Base-by-base conservation (phyloP, 2,113 vertebrate species). In the Diphyllodes magnificus region DNA sequence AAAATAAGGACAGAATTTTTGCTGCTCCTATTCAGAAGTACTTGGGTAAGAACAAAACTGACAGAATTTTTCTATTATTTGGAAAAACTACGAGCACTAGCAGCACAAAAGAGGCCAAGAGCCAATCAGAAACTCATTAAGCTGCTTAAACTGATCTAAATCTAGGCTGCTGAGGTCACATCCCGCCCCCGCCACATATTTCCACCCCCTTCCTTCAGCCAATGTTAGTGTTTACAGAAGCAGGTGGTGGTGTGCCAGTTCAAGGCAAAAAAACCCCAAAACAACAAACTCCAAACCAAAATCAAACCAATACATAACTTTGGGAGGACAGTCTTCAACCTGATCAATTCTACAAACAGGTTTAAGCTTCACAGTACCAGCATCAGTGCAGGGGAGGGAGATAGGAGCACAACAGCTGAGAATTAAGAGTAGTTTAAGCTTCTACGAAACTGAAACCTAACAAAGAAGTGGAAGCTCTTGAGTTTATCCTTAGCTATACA, bases 121-220 rank as follows among this genome's bases (percentile, higher is more conserved):
- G 94, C 95, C 95, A 97, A 96, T 95, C 88, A 95, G 96, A 97
- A 97, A 95, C 91, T 96, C 94, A 95, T 96, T 97, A 95, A 97
- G 95, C 96, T 95, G 96, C 94, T 97, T 96, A 97, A 97, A 95
- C 83, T 54, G 96, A 96, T 97, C 96, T 97, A 95, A 97, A 97
- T 97, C 95, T 95, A 90, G 86, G 69, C 94, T 94, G 94, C 35
- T 96, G 95, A 97, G 91, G 95, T 97, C 96, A 97, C 80, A 97
- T 97, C 94, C 91, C 83, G 20, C 95, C 94, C 92, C 92, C 51
- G 9, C 76, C 64, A 86, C 80, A 16, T 77, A 96, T 86, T 93
- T 93, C 96, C 96, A 94, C 88, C 60, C 89, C 76, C 80, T 90
- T 93, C 72, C 72, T 92, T 88, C 24, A 13, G 82, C 88, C 92